Conservation (phyloP, 1,140 invertebrate species). For the Aphidius ervi region DNA sequence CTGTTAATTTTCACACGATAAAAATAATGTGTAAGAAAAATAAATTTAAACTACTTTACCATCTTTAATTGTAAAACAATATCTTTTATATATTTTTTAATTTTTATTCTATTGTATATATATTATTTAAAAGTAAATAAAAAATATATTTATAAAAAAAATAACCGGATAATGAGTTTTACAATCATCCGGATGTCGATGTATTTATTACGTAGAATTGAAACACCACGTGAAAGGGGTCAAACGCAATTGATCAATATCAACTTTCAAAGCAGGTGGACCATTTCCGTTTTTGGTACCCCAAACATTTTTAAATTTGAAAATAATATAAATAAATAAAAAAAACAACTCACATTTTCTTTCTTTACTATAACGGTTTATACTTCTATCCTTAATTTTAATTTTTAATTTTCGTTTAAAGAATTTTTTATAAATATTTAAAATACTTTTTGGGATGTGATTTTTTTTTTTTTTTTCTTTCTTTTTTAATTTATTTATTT, state of each 20-base stretch:
- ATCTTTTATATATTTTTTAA: not conserved
- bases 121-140: not conserved
- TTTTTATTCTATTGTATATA: not conserved
- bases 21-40: too few species aligned
- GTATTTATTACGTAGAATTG: not conserved
- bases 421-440: too few species aligned
- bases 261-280: conserved; percentile 3
- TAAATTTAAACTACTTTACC: not conserved
- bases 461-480: too few species aligned
- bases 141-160: not conserved
- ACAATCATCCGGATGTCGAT: not conserved
- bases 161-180: not conserved
- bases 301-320: too few species aligned
- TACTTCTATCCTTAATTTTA: too few species aligned
- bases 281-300: conserved; percentile 2
- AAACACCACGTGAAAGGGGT: not conserved
- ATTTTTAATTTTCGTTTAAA: too few species aligned
- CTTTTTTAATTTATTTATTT: too few species aligned
- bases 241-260: not conserved
- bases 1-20: too few species aligned
- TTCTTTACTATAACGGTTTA: too few species aligned
- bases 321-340: too few species aligned
- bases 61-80: conserved; percentile 3
- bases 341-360: too few species aligned
- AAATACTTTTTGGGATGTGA: too few species aligned